These are phyloP conservation scores for Sarcophaga bullata DNA, from an alignment of 1,140 invertebrate genomes.

Conservation along the genomic window DNA sequence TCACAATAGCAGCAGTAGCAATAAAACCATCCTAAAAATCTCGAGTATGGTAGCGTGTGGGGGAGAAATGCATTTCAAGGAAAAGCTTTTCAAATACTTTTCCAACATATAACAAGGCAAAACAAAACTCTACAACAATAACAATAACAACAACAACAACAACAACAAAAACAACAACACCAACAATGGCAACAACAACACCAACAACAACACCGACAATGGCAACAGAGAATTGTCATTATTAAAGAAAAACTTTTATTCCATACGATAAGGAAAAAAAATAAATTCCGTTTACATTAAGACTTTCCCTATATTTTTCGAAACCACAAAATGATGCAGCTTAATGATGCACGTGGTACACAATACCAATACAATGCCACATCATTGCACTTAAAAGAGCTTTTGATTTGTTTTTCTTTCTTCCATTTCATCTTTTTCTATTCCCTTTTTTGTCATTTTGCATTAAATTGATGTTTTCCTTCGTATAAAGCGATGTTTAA, in stretches of 20 bases:
- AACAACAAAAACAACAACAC: not conserved
- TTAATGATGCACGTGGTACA: constrained; percentile 19
- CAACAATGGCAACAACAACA: no score
- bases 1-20: not conserved
- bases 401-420: not conserved
- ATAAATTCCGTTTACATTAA: constrained; percentile 9
- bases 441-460: not conserved
- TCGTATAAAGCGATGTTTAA: not conserved
- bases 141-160: not conserved
- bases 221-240: no score
- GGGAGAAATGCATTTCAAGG: not conserved
- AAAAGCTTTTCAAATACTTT: constrained; percentile 23
- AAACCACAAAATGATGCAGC: constrained; percentile 23
- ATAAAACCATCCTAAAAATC: not conserved
- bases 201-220: no score
- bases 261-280: constrained; percentile 4
- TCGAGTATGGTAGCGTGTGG: not conserved
- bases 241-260: not conserved
- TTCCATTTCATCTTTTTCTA: not conserved
- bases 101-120: not conserved
- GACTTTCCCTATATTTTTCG: constrained; percentile 6
- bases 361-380: not conserved
- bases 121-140: not conserved
- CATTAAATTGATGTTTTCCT: not conserved
- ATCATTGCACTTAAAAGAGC: constrained; percentile 13